Conservation (phyloP, 1,140 invertebrate genomes). For the Megalopta genalis region DNA sequence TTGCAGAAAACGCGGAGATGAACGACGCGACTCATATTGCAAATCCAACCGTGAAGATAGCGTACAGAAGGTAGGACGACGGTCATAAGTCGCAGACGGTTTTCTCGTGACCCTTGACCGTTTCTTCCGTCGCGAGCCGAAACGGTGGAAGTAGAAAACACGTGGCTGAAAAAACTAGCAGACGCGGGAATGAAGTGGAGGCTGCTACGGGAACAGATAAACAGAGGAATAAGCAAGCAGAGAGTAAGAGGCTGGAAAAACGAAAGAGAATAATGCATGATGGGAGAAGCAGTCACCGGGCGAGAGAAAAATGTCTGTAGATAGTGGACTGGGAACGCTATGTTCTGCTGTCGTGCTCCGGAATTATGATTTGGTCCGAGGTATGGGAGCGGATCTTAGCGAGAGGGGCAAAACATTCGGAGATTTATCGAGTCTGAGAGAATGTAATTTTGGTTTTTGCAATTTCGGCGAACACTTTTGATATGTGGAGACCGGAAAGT, state of each 20-base stretch:
- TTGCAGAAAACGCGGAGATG: too few species aligned
- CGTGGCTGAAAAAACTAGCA: background rate
- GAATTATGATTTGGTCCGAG: constrained; percentile 16
- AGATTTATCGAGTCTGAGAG: background rate
- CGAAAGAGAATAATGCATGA: constrained; percentile 7
- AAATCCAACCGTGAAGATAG: background rate
- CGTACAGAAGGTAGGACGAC: background rate
- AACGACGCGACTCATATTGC: too few species aligned
- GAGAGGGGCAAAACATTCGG: background rate
- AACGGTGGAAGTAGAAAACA: too few species aligned
- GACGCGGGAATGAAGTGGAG: background rate
- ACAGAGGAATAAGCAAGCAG: background rate
- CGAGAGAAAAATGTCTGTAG: constrained; percentile 14
- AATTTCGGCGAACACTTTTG: background rate
- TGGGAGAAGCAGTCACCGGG: background rate
- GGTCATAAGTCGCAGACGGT: background rate
- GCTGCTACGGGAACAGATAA: background rate
- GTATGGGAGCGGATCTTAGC: background rate
- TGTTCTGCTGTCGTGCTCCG: background rate
- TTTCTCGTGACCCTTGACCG: background rate
- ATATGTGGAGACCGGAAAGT: too few species aligned
- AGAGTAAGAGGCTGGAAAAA: background rate
- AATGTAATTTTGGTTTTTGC: background rate
- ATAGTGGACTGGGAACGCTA: background rate
- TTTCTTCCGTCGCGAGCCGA: background rate